A percentile compares a stretch with the other conserved stretches of the same genome.
Conservation (phyloP, 2,113 vertebrate genomes). For the Oceanodroma tethys region DNA sequence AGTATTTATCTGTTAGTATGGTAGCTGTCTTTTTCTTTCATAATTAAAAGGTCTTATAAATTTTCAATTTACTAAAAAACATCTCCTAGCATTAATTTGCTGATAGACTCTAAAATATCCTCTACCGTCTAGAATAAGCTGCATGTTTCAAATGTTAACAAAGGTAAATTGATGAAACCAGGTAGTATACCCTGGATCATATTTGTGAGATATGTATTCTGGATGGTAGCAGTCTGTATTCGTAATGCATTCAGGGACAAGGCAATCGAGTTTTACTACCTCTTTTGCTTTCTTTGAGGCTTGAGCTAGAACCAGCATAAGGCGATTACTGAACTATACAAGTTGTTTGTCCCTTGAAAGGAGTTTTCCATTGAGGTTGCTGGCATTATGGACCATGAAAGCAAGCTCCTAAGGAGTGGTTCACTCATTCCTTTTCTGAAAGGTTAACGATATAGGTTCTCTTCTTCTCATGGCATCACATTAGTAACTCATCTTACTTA, state of each 20-base stretch:
- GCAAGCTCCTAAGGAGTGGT: background rate
- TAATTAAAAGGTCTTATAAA: background rate
- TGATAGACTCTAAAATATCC: background rate
- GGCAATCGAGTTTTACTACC: background rate
- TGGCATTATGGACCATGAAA: background rate
- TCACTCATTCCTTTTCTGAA: background rate
- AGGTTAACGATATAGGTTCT: background rate
- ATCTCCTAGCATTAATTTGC: background rate
- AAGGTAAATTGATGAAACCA: background rate
- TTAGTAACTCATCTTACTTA: background rate
- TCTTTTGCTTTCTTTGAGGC: background rate
- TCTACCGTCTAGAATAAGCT: background rate
- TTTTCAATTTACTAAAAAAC: background rate
- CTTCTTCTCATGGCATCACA: background rate
- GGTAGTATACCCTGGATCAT: background rate
- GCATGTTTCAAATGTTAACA: background rate
- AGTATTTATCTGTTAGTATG: background rate
- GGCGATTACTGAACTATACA: background rate
- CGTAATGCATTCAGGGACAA: background rate
- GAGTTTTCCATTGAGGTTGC: background rate
- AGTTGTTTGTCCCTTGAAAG: background rate
- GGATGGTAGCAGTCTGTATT: background rate
- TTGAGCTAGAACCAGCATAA: background rate
- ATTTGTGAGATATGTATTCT: background rate
- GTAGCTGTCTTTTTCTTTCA: background rate